phyloP scores from a whole-genome alignment of 1,140 invertebrate species.

The Rhyzopertha dominica region DNA sequence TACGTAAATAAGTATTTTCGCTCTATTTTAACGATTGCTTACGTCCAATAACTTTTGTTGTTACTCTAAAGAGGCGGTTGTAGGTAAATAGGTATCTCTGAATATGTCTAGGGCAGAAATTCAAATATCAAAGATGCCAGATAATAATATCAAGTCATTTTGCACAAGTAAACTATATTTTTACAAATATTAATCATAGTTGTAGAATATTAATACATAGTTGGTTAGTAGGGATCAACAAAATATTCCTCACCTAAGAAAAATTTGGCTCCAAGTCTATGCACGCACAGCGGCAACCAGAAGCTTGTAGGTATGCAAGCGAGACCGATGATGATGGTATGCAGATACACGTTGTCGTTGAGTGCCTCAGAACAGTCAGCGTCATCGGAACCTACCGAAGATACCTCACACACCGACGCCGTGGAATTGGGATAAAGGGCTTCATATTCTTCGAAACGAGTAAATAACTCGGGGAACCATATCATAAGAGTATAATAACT shows the following conservation, averaged over 20 bases:
- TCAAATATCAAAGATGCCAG: too few relatives aligned
- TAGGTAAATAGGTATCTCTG: too few relatives aligned
- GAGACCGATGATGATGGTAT: conserved; percentile 67
- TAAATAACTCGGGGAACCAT: conserved; percentile 78
- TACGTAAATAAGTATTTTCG: too few relatives aligned
- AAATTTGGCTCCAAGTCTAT: conserved; percentile 67
- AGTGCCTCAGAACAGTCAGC: conserved; percentile 56
- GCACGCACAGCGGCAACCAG: conserved; percentile 65
- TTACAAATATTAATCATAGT: too few relatives aligned
- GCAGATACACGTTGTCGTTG: conserved; percentile 60
- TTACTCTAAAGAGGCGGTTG: too few relatives aligned
- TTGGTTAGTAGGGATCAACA: too few relatives aligned
- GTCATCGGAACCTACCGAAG: conserved; percentile 45
- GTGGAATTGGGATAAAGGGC: conserved; percentile 54
- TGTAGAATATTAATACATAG: too few relatives aligned
- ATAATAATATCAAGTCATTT: too few relatives aligned
- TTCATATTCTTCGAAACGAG: conserved; percentile 68
- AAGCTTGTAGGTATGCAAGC: conserved; percentile 69
- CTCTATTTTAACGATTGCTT: too few relatives aligned
- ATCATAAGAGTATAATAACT: conserved; percentile 80
- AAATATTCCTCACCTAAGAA: conserved; percentile 69
- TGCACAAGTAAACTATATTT: too few relatives aligned
- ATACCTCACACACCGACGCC: conserved; percentile 68
- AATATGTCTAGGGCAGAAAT: too few relatives aligned
- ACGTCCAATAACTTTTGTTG: too few relatives aligned